These are phyloP conservation scores for Medauroidea extradentata DNA, from an alignment of 1,140 invertebrate genomes.

Conservation along the genomic window DNA sequence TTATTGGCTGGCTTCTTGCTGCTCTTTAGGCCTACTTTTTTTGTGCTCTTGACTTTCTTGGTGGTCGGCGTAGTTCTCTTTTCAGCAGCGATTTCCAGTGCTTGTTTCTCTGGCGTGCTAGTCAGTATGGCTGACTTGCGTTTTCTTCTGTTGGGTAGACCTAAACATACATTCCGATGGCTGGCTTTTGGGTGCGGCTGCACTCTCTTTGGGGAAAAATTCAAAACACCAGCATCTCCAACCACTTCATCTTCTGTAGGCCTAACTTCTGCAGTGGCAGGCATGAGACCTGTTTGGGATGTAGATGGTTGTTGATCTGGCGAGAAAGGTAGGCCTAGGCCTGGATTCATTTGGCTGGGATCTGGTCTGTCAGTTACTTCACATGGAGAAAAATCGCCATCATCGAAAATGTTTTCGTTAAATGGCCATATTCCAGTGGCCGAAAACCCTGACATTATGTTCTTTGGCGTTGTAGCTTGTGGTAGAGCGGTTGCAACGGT, in stretches of 20 bases:
- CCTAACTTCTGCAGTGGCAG: too few species aligned
- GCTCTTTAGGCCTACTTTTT: conserved; percentile 9
- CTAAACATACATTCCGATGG: not conserved
- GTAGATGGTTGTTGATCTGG: too few species aligned
- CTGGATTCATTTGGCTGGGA: too few species aligned
- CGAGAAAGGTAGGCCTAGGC: too few species aligned
- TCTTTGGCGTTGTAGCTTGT: conserved; percentile 10
- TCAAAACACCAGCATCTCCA: not conserved
- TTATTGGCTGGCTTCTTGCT: conserved; percentile 15
- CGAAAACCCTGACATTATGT: conserved; percentile 14
- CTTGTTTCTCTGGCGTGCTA: conserved; percentile 26
- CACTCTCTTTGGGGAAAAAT: conserved; percentile 12
- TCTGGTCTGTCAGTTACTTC: not conserved
- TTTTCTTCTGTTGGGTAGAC: conserved; percentile 11
- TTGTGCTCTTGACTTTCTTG: conserved; percentile 11
- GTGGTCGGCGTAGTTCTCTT: not conserved
- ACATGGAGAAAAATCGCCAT: conserved; percentile 37
- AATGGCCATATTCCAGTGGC: conserved; percentile 35
- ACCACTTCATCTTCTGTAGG: too few species aligned
- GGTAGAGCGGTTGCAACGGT: conserved; percentile 18
- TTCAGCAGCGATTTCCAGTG: conserved; percentile 15
- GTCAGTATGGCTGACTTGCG: conserved; percentile 31
- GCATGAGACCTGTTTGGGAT: too few species aligned
- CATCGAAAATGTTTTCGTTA: conserved; percentile 35
- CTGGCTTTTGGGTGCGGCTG: conserved; percentile 18